Evolutionary conservation across 2,888 invertebrate genomes (phyloP).

Genomic region (Cerastoderma edule): DNA sequence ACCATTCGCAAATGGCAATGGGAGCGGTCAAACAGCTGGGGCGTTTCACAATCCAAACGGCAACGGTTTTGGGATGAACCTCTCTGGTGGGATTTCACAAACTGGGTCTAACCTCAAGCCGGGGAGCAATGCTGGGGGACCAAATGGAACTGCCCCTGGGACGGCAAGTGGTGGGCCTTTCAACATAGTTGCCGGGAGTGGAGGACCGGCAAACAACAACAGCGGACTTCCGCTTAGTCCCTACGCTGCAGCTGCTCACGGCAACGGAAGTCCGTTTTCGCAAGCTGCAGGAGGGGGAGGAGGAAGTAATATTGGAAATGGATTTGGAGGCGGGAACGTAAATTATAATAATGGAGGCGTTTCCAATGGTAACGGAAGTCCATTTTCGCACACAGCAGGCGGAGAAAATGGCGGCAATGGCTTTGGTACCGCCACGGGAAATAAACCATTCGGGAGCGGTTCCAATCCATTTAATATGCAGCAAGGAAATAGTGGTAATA

Average conservation of each 20-base stretch:
- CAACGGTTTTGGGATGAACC: constrained; percentile 31
- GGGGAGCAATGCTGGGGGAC: constrained; percentile 15
- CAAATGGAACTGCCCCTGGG: constrained; percentile 49
- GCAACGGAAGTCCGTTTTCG: constrained; percentile 39
- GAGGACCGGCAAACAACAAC: constrained; percentile 34
- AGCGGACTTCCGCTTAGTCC: constrained; percentile 48
- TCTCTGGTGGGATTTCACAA: constrained; percentile 27
- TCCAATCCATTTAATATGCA: not conserved
- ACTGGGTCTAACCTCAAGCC: constrained; percentile 24
- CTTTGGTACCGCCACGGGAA: too few relatives aligned
- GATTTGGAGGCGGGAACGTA: not conserved
- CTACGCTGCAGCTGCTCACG: constrained; percentile 29
- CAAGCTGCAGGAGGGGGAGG: constrained; percentile 6
- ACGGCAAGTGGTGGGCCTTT: constrained; percentile 56
- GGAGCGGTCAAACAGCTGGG: constrained; percentile 42
- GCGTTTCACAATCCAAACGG: constrained; percentile 35
- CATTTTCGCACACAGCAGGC: too few relatives aligned
- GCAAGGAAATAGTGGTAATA: constrained; percentile 5
- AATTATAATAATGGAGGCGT: not conserved
- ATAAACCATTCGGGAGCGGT: too few relatives aligned
- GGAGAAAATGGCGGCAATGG: too few relatives aligned
- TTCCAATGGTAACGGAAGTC: not conserved
- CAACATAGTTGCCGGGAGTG: constrained; percentile 32
- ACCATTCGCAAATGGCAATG: constrained; percentile 45
- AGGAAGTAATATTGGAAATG: not conserved